Evolutionary conservation across 2,797 vertebrate genomes (phyloP).

Genomic region (Molothrus ater): DNA sequence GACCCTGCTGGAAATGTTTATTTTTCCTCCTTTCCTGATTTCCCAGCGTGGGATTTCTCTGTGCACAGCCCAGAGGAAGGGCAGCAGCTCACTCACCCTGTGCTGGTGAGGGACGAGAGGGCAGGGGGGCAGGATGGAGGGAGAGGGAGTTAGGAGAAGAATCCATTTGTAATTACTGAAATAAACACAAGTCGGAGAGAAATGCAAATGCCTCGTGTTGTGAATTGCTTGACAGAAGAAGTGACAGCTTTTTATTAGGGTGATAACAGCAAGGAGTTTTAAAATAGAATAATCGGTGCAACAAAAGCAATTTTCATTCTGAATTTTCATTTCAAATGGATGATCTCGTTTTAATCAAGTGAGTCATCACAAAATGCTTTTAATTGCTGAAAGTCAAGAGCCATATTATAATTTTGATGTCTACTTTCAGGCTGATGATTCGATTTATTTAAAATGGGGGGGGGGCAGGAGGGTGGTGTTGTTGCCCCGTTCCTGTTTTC

Average conservation of each 20-base stretch:
- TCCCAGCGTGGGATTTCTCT: fast-evolving
- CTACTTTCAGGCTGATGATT: slow-evolving; percentile 41
- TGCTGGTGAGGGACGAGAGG: not conserved
- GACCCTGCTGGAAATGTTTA: not conserved
- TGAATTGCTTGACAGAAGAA: slow-evolving; percentile 59
- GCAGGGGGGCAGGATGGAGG: not conserved
- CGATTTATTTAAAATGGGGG: slow-evolving; percentile 15
- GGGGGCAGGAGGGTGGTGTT: not conserved
- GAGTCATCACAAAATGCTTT: slow-evolving; percentile 72
- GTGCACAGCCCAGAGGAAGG: not conserved
- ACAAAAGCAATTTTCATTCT: slow-evolving; percentile 79
- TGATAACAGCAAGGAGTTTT: slow-evolving; percentile 65
- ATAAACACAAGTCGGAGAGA: slow-evolving; percentile 56
- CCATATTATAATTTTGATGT: slow-evolving; percentile 68
- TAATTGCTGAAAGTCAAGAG: slow-evolving; percentile 77
- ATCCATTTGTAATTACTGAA: slow-evolving; percentile 61
- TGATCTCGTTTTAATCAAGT: slow-evolving; percentile 79
- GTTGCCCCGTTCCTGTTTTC: not conserved
- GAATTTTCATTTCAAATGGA: slow-evolving; percentile 77
- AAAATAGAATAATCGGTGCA: slow-evolving; percentile 75
- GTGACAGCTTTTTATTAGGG: slow-evolving; percentile 74
- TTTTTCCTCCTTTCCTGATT: not conserved
- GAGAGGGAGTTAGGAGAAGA: not conserved
- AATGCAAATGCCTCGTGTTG: slow-evolving; percentile 53
- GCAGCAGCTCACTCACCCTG: not conserved